phyloP scores from a whole-genome alignment of 1,140 invertebrate species.

The Palaemon carinicauda region DNA sequence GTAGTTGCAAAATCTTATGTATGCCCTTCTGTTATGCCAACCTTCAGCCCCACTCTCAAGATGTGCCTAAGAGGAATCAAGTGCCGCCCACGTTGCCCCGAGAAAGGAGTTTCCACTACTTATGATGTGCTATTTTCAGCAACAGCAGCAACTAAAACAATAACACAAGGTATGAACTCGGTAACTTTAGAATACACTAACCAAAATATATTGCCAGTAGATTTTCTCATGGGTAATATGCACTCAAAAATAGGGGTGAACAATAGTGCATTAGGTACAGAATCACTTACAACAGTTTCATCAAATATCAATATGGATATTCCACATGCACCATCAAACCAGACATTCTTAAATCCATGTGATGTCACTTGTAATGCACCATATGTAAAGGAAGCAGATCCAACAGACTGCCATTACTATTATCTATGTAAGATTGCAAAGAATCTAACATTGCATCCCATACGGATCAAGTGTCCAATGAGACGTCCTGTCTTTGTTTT shows the following conservation, averaged over 20 bases:
- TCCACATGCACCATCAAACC: background rate
- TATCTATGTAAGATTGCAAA: background rate
- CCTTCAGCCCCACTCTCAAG: constrained; percentile 27
- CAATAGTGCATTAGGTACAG: background rate
- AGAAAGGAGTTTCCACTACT: background rate
- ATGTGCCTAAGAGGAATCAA: constrained; percentile 31
- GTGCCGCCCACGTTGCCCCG: background rate
- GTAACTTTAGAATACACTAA: background rate
- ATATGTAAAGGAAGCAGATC: background rate
- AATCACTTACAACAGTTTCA: background rate
- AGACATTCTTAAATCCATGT: background rate
- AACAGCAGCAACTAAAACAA: background rate
- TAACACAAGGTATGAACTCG: background rate
- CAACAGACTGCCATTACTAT: constrained; percentile 1
- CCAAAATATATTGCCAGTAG: background rate
- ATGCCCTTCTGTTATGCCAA: constrained; percentile 13
- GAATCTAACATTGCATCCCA: background rate
- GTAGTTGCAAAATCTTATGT: constrained; percentile 1
- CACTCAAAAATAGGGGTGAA: background rate
- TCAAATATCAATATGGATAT: background rate
- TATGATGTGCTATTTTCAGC: background rate
- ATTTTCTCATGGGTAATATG: background rate
- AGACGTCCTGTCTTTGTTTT: background rate
- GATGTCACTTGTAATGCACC: background rate
- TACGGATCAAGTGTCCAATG: background rate